phyloP scores from a whole-genome alignment of 2,113 vertebrate genomes.

The Brachyhypopomus gauderio region DNA sequence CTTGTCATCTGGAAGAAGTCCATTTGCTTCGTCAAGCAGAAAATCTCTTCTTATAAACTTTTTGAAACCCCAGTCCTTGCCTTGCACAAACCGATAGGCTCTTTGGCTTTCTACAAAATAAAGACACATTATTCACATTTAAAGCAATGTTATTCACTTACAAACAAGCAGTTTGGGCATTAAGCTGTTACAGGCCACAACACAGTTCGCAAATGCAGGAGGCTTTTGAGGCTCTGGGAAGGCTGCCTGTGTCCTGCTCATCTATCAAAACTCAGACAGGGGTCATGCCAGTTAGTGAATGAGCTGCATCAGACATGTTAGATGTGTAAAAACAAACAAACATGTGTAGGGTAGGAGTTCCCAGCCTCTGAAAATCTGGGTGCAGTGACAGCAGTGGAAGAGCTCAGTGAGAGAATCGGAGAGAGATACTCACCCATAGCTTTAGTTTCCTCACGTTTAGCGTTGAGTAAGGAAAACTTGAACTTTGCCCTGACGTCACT shows the following conservation, averaged over 20 bases:
- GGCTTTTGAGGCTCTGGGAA: too few species aligned
- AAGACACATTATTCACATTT: slow-evolving; percentile 28
- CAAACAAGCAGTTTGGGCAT: neutral
- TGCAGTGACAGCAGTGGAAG: too few species aligned
- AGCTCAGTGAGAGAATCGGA: too few species aligned
- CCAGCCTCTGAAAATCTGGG: too few species aligned
- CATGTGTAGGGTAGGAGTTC: too few species aligned
- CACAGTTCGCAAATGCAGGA: neutral
- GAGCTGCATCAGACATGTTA: too few species aligned
- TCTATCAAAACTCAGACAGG: too few species aligned
- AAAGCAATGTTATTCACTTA: slow-evolving; percentile 20
- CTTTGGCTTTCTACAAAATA: slow-evolving; percentile 93
- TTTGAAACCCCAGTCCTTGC: slow-evolving; percentile 99
- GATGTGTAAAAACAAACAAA: too few species aligned
- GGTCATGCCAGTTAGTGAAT: too few species aligned
- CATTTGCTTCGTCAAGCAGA: slow-evolving; percentile 97
- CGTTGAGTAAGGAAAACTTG: slow-evolving; percentile 96
- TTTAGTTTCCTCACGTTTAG: slow-evolving; percentile 98
- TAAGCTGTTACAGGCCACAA: neutral
- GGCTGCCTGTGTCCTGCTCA: too few species aligned
- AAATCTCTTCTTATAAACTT: slow-evolving; percentile 99
- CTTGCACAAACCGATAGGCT: slow-evolving; percentile 99
- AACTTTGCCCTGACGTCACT: slow-evolving; percentile 99
- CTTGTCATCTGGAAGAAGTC: slow-evolving; percentile 96
- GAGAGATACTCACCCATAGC: slow-evolving; percentile 88